Evolutionary conservation across 2,888 invertebrate genomes (phyloP).

Genomic region (Andrena marginata): DNA sequence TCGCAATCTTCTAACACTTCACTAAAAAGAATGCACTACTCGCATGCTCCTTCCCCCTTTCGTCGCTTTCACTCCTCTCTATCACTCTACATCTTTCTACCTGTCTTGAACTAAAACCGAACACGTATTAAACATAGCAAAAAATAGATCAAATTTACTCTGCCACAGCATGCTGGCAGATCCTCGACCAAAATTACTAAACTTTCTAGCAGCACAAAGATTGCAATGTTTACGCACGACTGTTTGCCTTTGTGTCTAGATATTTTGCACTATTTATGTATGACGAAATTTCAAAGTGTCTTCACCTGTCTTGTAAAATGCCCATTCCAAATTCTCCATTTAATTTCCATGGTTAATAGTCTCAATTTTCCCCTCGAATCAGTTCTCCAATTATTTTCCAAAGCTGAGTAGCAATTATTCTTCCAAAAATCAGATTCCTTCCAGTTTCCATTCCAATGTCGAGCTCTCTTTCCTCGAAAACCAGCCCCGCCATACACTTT

Average conservation of each 20-base stretch:
- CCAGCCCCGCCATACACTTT: background rate
- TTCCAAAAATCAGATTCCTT: too few species aligned
- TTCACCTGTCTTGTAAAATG: background rate
- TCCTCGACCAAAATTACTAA: background rate
- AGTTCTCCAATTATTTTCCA: too few species aligned
- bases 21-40: too few species aligned
- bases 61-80: conserved; percentile 2
- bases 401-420: too few species aligned
- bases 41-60: background rate
- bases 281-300: background rate
- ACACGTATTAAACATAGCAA: too few species aligned
- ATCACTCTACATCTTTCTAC: background rate
- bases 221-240: background rate
- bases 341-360: too few species aligned
- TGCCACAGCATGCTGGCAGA: background rate
- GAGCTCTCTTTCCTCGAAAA: too few species aligned
- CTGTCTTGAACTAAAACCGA: background rate
- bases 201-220: background rate
- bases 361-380: too few species aligned
- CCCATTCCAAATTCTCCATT: too few species aligned
- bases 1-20: too few species aligned
- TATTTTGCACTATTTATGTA: background rate
- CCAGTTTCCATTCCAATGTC: too few species aligned
- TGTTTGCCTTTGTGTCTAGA: background rate
- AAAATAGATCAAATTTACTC: background rate